These are phyloP conservation scores for Xestoiulus laeticollis DNA, from an alignment of 2,888 invertebrate genomes.

Conservation along the genomic window DNA sequence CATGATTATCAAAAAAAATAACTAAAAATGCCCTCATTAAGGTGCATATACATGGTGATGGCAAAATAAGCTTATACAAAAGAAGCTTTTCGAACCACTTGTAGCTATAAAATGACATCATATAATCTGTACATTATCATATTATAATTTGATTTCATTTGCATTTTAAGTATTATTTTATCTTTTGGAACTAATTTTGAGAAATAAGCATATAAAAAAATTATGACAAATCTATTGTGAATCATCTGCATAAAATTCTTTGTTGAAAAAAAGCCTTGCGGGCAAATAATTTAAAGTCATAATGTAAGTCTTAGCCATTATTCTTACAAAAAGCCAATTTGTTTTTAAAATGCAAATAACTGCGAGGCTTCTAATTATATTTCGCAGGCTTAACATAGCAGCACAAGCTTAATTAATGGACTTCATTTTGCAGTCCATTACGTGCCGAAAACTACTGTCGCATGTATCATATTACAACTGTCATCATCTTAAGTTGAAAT, in stretches of 20 bases:
- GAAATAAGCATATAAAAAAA: no score
- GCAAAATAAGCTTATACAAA: neutral
- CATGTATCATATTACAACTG: slow-evolving; percentile 3
- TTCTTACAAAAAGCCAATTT: neutral
- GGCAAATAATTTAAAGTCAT: neutral
- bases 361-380: neutral
- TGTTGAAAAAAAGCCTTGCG: neutral
- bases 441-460: neutral
- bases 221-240: no score
- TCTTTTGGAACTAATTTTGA: no score
- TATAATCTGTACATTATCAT: neutral
- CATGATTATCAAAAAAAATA: neutral
- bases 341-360: neutral
- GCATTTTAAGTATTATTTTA: no score
- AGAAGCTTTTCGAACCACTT: neutral
- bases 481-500: neutral
- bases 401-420: neutral
- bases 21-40: neutral
- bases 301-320: neutral
- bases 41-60: neutral
- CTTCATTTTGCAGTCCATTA: neutral
- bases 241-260: no score
- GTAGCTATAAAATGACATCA: neutral
- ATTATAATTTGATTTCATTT: neutral
- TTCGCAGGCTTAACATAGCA: neutral